Evolutionary conservation across 2,797 vertebrate genomes (phyloP).

Genomic region (Micromesistius poutassou): DNA sequence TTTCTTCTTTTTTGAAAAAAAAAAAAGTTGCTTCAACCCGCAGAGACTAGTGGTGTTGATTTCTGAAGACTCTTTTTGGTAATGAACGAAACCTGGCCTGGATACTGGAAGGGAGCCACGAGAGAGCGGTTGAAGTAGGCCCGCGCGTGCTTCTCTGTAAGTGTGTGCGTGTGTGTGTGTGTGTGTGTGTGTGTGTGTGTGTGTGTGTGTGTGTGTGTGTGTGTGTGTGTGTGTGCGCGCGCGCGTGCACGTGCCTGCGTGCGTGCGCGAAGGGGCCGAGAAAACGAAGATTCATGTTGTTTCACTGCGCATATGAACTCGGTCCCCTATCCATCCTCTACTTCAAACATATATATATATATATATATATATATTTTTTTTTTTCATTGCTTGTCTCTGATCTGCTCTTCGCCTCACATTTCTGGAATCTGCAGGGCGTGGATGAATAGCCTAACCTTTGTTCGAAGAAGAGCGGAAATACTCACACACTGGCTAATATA

Average conservation of each 20-base stretch:
- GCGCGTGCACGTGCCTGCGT: conserved; percentile 8
- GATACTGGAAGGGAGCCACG: conserved; percentile 65
- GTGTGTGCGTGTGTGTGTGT: conserved; percentile 23
- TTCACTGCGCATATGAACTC: conserved; percentile 29
- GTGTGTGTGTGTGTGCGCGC: conserved; percentile 13
- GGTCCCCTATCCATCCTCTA: conserved; percentile 16
- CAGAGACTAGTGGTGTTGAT: conserved; percentile 42
- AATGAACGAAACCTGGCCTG: conserved; percentile 68
- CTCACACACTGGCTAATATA: not conserved
- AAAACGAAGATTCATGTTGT: conserved; percentile 50
- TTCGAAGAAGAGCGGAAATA: not conserved
- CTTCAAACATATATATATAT: not conserved
- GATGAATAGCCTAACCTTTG: not conserved
- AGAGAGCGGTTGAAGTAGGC: not conserved
- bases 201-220: conserved; percentile 26
- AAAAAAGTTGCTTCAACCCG: conserved; percentile 40
- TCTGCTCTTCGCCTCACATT: not conserved
- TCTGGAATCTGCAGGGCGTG: not conserved
- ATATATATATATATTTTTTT: no score
- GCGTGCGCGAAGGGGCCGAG: conserved; percentile 7
- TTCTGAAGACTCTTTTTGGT: conserved; percentile 53
- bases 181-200: conserved; percentile 27
- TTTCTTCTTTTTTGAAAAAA: conserved; percentile 33
- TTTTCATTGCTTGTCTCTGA: not conserved
- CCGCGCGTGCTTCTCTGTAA: conserved; percentile 18